Conservation (phyloP, 64 coral and sea anemone genomes). For the Orbicella faveolata region DNA sequence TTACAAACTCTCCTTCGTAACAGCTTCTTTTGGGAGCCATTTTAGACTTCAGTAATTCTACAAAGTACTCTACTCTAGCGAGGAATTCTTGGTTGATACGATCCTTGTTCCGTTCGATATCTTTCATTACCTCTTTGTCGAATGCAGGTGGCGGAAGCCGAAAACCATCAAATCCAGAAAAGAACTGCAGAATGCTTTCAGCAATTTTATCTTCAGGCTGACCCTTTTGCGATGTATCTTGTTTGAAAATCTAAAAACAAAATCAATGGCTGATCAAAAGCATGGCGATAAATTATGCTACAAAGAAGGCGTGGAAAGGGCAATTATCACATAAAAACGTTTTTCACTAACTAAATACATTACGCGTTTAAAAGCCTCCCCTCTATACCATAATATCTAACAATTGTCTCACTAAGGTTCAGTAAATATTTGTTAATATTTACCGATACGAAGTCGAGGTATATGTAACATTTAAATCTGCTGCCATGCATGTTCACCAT, state of each 20-base stretch:
- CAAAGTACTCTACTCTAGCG: not conserved
- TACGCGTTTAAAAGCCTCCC: too few relatives aligned
- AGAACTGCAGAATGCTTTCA: not conserved
- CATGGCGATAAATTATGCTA: too few relatives aligned
- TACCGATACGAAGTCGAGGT: too few relatives aligned
- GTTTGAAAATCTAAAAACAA: conserved; percentile 56
- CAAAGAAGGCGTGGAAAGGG: too few relatives aligned
- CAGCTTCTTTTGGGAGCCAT: conserved; percentile 11
- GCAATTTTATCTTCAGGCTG: not conserved
- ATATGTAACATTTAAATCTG: too few relatives aligned
- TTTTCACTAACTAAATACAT: too few relatives aligned
- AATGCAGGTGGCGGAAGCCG: not conserved
- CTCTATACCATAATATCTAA: too few relatives aligned
- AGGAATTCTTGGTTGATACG: not conserved
- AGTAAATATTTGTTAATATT: too few relatives aligned
- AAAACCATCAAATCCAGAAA: conserved; percentile 34
- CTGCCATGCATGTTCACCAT: too few relatives aligned
- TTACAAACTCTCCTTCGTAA: not conserved
- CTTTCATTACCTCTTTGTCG: not conserved
- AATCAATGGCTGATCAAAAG: not conserved
- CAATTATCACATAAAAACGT: too few relatives aligned
- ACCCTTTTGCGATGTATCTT: not conserved
- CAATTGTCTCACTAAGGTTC: too few relatives aligned
- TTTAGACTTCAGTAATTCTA: not conserved
- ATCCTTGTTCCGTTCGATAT: not conserved